Percentiles rank a stretch among this genome's conserved stretches.
phyloP scores from a whole-genome alignment of 2,888 invertebrate species.

The Anagyrus pseudococci region DNA sequence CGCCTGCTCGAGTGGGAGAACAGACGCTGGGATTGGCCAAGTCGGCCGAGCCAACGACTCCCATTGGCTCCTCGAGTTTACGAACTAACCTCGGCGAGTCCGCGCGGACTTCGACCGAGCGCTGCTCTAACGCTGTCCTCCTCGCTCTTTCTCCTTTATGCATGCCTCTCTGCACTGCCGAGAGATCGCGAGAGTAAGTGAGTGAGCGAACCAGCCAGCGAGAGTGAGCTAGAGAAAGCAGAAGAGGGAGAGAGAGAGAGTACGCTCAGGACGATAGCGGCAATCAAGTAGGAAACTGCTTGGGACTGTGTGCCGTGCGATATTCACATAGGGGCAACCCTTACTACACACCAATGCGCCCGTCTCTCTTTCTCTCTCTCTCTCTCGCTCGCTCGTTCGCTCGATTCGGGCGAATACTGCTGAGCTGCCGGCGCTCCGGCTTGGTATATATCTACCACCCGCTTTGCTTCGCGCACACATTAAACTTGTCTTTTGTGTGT shows the following conservation, averaged over 20 bases:
- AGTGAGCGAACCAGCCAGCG: constrained; percentile 5
- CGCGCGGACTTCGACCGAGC: constrained; percentile 55
- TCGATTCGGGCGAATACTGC: constrained; percentile 21
- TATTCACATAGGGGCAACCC: constrained; percentile 58
- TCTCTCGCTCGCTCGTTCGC: constrained; percentile 22
- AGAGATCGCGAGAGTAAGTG: constrained; percentile 19
- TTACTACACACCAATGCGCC: constrained; percentile 42
- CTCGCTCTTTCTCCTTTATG: constrained; percentile 21
- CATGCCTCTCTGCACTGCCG: constrained; percentile 25
- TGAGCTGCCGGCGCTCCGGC: constrained; percentile 23
- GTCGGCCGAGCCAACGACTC: background rate
- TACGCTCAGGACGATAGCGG: constrained; percentile 58
- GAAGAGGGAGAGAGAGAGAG: constrained; percentile 22
- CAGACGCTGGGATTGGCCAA: constrained; percentile 22
- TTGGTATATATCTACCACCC: constrained; percentile 36
- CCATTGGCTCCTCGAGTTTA: background rate
- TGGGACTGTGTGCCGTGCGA: constrained; percentile 60
- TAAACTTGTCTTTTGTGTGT: constrained; percentile 41
- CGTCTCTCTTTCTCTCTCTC: constrained; percentile 24
- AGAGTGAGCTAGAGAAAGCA: constrained; percentile 7
- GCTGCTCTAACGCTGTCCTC: background rate
- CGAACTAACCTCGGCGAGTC: constrained; percentile 40
- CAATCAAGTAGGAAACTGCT: constrained; percentile 63
- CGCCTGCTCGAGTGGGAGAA: background rate
- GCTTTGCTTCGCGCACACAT: constrained; percentile 42